Evolutionary conservation across 2,113 vertebrate species (phyloP), one percentile per base, ranked within the genome.

Genomic region (Dromaius novaehollandiae): DNA sequence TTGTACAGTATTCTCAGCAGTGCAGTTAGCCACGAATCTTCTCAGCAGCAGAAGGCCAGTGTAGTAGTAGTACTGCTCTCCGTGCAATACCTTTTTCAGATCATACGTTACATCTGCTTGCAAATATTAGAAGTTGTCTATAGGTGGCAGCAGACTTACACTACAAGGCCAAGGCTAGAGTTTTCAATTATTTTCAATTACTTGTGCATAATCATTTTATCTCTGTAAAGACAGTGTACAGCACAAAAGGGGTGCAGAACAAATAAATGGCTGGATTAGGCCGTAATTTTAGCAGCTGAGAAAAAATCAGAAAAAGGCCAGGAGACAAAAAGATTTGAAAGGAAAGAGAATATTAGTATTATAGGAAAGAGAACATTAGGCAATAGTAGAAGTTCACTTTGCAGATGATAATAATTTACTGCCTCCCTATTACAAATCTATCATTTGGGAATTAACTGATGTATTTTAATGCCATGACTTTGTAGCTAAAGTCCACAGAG

Each of bases 101-200:
- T 42, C 9, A 4, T 63, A 3, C 5, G 3, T 42, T 10, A 8
- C 1, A 3, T 69, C n/a, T 80, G 12, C 83, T 81, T 90, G 68
- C 60, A 94, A 90, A 87, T 61, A 46, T 89, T 69, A 4, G 12
- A 30, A 46, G 53, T 80, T 84, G 87, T 90, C 98, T 95, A 97
- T 97, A 98, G 98, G 86, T 98, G 98, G 98, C 98, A 98, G 98
- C 97, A 97, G 95, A 93, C 44, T 71, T 97, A 97, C 96, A 96
- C 86, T 87, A n/a, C 91, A 96, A 73, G 46, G 34, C 56, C n/a
- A 50, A 56, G 42, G 7, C 28, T 36, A 63, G 70, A 36, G 12
- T 46, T 95, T 81, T 78, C 86, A 73, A 56, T 87, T 94, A 42
- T n/a, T 96, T 97, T 71, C 83, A 79, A 83, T 87, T 87, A 66